A percentile compares a stretch with the other conserved stretches of the same genome.
Conservation (phyloP, 1,140 invertebrate genomes). For the Calliopsis andreniformis region DNA sequence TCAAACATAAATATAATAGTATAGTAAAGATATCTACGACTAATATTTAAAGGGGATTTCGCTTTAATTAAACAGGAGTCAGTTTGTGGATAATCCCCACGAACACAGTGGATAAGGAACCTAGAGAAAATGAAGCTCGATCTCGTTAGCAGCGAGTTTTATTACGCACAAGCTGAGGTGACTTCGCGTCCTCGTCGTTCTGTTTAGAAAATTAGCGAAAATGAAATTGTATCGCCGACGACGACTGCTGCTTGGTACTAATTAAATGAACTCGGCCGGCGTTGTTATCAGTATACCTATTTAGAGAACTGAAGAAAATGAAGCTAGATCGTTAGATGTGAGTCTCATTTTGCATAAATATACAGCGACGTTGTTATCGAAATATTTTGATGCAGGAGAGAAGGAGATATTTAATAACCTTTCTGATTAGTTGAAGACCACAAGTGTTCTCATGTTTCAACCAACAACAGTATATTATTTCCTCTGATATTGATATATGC, state of each 20-base stretch:
- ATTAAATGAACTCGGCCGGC: conserved; percentile 10
- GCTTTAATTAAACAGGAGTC: too few relatives aligned
- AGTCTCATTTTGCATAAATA: background rate
- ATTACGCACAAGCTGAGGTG: background rate
- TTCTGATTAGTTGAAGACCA: too few relatives aligned
- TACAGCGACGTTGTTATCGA: background rate
- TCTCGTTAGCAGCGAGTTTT: conserved; percentile 15
- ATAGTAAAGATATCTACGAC: too few relatives aligned
- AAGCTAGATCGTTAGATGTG: conserved; percentile 1
- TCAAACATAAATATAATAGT: too few relatives aligned
- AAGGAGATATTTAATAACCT: too few relatives aligned
- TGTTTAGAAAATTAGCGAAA: conserved; percentile 26
- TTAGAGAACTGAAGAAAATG: background rate
- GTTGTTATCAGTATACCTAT: conserved; percentile 16
- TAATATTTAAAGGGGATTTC: background rate
- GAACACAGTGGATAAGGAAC: background rate
- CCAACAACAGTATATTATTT: too few relatives aligned
- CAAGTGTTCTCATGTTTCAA: too few relatives aligned
- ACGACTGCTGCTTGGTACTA: background rate
- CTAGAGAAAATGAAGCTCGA: conserved; percentile 1
- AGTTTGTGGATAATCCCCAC: background rate
- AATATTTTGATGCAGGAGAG: too few relatives aligned
- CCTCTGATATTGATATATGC: too few relatives aligned
- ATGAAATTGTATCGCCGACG: conserved; percentile 22
- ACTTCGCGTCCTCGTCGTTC: background rate